Evolutionary conservation across 1,140 invertebrate genomes (phyloP).

Genomic region (Zophobas morio): DNA sequence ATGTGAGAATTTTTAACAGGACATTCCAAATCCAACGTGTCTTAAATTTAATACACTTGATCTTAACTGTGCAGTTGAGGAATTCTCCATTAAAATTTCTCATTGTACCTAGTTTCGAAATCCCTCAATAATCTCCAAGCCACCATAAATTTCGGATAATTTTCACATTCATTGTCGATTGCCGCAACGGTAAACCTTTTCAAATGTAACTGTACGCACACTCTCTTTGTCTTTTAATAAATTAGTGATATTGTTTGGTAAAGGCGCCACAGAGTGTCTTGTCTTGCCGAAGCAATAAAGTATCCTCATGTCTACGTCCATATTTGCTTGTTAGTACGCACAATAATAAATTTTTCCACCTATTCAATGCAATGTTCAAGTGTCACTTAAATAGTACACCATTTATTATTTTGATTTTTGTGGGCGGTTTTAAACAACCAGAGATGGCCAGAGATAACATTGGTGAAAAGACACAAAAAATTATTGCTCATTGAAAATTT

Average conservation of each 20-base stretch:
- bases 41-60: constrained; percentile 45
- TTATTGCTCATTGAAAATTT: no score
- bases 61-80: constrained; percentile 26
- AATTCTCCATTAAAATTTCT: constrained; percentile 45
- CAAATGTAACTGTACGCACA: neutral
- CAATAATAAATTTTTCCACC: constrained; percentile 17
- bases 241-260: no score
- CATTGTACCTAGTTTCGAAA: constrained; percentile 37
- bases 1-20: constrained; percentile 46
- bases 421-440: constrained; percentile 14
- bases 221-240: neutral
- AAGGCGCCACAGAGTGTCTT: neutral
- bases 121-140: constrained; percentile 2
- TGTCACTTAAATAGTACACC: constrained; percentile 25
- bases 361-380: constrained; percentile 4
- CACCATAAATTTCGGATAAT: constrained; percentile 15
- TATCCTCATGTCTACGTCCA: neutral
- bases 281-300: constrained; percentile 3
- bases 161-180: constrained; percentile 1
- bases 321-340: neutral
- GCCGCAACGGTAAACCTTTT: neutral
- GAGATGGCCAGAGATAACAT: neutral
- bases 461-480: no score
- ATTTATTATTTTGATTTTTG: constrained; percentile 28
- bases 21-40: constrained; percentile 44